Conservation (phyloP, 1,140 invertebrate species). For the Eumaeus atala region DNA sequence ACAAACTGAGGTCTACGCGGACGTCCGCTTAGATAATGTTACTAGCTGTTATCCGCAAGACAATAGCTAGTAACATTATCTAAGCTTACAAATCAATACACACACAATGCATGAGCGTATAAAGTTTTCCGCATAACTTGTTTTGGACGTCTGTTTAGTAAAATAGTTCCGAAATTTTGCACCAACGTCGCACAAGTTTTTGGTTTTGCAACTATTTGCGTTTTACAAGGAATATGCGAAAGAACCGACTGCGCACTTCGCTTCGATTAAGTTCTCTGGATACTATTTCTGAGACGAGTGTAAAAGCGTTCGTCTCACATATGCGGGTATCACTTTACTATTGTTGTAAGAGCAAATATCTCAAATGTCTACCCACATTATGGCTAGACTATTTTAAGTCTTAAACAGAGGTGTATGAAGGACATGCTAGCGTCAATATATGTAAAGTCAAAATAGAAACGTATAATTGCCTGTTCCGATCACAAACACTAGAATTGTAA, state of each 20-base stretch:
- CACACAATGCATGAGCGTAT: background rate
- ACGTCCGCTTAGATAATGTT: too few species aligned
- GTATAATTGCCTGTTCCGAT: slow-evolving; percentile 13
- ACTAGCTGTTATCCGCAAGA: too few species aligned
- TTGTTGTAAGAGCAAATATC: slow-evolving; percentile 15
- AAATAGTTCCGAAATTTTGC: slow-evolving; percentile 29
- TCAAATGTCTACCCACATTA: background rate
- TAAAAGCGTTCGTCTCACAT: slow-evolving; percentile 38
- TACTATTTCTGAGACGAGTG: slow-evolving; percentile 38
- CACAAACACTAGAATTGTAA: slow-evolving; percentile 14
- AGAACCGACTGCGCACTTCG: slow-evolving; percentile 38
- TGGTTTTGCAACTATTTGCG: slow-evolving; percentile 36
- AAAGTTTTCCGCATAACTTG: background rate
- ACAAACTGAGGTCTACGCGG: too few species aligned
- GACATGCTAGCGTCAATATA: background rate
- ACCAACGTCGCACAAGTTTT: slow-evolving; percentile 31
- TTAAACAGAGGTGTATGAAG: background rate
- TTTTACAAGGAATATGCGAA: slow-evolving; percentile 35
- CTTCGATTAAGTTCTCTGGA: slow-evolving; percentile 39
- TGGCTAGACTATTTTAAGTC: slow-evolving; percentile 10
- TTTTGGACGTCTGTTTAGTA: slow-evolving; percentile 31
- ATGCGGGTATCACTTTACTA: slow-evolving; percentile 34
- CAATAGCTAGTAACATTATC: too few species aligned
- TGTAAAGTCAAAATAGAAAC: background rate
- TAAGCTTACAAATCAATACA: too few species aligned